phyloP scores from a whole-genome alignment of 2,113 vertebrate genomes.

The Gallinago media region DNA sequence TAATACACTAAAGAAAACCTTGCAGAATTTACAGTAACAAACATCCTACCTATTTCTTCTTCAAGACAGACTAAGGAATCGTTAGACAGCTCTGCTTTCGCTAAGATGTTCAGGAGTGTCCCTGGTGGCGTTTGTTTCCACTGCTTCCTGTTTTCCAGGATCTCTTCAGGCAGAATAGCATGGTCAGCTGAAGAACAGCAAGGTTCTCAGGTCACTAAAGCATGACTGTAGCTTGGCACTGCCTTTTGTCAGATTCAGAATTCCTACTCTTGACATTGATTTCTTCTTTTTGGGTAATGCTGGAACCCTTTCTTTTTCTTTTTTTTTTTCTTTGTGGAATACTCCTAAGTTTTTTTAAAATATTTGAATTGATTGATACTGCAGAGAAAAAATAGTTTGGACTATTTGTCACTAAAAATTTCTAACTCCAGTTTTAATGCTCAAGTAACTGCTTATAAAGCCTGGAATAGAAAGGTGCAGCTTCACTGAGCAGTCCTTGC shows the following conservation, averaged over 20 bases:
- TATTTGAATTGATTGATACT: background rate
- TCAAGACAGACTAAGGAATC: slow-evolving; percentile 31
- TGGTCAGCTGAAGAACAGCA: slow-evolving; percentile 34
- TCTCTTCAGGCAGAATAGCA: background rate
- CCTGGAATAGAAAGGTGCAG: background rate
- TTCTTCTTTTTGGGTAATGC: background rate
- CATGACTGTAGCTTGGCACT: background rate
- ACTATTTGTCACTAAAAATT: background rate
- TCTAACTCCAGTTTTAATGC: background rate
- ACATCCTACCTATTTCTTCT: slow-evolving; percentile 60
- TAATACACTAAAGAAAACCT: background rate
- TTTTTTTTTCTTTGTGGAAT: background rate
- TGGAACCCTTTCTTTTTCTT: background rate
- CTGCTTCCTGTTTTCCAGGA: slow-evolving; percentile 67
- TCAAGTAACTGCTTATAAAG: background rate
- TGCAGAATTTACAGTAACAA: background rate
- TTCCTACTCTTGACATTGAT: background rate
- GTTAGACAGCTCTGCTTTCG: slow-evolving; percentile 70
- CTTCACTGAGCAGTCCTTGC: background rate
- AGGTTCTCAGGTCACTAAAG: background rate
- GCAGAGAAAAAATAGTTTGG: background rate
- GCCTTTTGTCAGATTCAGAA: background rate
- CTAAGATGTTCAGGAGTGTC: slow-evolving; percentile 79
- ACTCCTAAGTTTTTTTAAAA: background rate
- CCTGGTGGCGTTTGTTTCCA: slow-evolving; percentile 76